Evolutionary conservation across 2,797 vertebrate species (phyloP).

Genomic region (Diplodus sargus): DNA sequence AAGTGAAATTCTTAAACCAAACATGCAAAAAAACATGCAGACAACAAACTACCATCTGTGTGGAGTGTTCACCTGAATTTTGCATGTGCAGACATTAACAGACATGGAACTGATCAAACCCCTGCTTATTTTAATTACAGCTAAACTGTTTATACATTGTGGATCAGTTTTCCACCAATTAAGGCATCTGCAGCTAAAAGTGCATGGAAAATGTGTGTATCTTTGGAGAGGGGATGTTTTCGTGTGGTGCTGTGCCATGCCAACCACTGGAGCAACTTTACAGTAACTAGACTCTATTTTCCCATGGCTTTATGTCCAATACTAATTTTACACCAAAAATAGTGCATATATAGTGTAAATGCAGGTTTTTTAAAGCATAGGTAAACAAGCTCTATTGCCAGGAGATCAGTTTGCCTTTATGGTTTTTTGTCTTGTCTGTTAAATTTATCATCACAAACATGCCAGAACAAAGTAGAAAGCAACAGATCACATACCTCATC

Average conservation of each 20-base stretch:
- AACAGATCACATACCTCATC: too few species aligned
- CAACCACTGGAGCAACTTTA: conserved; percentile 20
- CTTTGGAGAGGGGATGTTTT: background rate
- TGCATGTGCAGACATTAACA: conserved; percentile 16
- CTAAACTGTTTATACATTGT: conserved; percentile 3
- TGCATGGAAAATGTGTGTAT: background rate
- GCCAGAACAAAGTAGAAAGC: too few species aligned
- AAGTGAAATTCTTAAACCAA: background rate
- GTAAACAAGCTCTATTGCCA: too few species aligned
- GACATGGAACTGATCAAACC: background rate
- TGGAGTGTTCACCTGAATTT: background rate
- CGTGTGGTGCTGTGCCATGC: background rate
- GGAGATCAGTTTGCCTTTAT: too few species aligned
- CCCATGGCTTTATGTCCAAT: too few species aligned
- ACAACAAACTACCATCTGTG: conserved; percentile 5
- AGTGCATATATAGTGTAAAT: too few species aligned
- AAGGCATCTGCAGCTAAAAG: background rate
- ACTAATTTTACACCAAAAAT: too few species aligned
- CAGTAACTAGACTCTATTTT: too few species aligned
- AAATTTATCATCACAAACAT: too few species aligned
- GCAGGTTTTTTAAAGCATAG: too few species aligned
- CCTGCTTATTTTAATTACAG: background rate
- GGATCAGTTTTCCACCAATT: background rate
- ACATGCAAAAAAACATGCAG: conserved; percentile 18
- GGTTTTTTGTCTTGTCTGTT: too few species aligned